Conservation (phyloP, 2,113 vertebrate genomes). For the Trogon melanurus region DNA sequence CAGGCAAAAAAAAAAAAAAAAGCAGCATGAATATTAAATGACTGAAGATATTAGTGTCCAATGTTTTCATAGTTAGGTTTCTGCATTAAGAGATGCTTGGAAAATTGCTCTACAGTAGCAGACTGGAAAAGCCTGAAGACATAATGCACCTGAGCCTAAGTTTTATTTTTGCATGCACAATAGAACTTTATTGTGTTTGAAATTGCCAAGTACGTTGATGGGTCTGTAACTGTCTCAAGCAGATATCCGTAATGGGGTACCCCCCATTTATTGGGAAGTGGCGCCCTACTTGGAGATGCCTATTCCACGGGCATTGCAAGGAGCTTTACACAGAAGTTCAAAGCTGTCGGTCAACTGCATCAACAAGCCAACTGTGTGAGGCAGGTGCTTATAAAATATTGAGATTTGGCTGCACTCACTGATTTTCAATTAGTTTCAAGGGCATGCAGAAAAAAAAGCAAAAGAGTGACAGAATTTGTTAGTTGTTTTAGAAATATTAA, state of each 20-base stretch:
- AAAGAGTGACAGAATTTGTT: slow-evolving; percentile 43
- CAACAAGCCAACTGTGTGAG: slow-evolving; percentile 15
- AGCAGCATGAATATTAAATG: slow-evolving; percentile 46
- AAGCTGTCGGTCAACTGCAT: not conserved
- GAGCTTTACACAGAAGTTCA: not conserved
- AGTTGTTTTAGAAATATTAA: slow-evolving; percentile 43
- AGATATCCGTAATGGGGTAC: not conserved
- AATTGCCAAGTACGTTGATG: not conserved
- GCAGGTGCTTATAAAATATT: slow-evolving; percentile 26
- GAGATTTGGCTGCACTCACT: slow-evolving; percentile 27
- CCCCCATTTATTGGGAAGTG: not conserved
- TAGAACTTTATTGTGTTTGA: slow-evolving; percentile 8
- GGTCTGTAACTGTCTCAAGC: not conserved
- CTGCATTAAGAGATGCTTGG: not conserved
- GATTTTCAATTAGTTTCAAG: slow-evolving; percentile 68
- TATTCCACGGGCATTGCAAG: not conserved
- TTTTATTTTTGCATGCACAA: slow-evolving; percentile 41
- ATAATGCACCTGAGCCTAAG: not conserved
- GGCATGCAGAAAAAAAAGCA: slow-evolving; percentile 28
- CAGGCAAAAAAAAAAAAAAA: not conserved
- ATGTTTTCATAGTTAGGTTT: slow-evolving; percentile 3
- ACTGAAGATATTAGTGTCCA: slow-evolving; percentile 45
- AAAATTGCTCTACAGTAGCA: slow-evolving; percentile 4
- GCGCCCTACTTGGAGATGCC: not conserved
- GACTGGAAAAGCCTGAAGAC: slow-evolving; percentile 25